Percentiles rank a stretch among this genome's conserved stretches.
These are phyloP conservation scores for Pitangus sulphuratus DNA, from an alignment of 2,797 vertebrate species.

Conservation along the genomic window DNA sequence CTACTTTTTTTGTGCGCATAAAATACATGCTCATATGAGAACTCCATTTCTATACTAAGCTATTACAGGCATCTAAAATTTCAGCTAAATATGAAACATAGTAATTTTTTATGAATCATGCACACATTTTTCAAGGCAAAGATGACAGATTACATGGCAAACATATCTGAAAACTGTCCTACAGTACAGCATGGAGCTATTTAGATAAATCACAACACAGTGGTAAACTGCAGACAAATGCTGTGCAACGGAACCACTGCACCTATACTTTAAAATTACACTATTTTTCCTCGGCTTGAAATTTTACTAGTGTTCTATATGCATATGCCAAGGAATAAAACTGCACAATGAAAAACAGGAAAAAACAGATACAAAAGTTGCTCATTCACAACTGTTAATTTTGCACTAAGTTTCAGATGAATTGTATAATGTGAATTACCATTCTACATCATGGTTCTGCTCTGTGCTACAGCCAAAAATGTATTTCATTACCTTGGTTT, in stretches of 20 bases:
- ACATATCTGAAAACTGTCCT: background rate
- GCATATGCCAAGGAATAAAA: background rate
- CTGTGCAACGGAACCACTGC: background rate
- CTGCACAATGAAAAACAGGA: background rate
- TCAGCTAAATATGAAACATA: conserved; percentile 30
- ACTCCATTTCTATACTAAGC: conserved; percentile 23
- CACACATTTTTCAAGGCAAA: conserved; percentile 61
- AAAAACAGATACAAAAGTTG: background rate
- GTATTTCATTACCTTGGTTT: background rate
- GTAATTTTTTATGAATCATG: conserved; percentile 17
- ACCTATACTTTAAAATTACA: background rate
- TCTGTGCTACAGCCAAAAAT: conserved; percentile 14
- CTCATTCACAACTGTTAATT: background rate
- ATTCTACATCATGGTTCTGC: background rate
- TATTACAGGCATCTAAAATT: conserved; percentile 21
- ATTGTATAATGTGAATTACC: background rate
- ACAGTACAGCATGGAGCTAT: background rate
- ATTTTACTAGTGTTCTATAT: background rate
- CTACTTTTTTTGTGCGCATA: background rate
- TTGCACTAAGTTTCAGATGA: background rate
- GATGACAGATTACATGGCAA: background rate
- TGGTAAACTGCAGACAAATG: background rate
- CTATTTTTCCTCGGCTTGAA: background rate
- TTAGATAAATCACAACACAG: background rate
- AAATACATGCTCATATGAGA: conserved; percentile 8